A percentile compares a stretch with the other conserved stretches of the same genome.
Conservation (phyloP, 2,797 vertebrate species). For the Diglossa cyanea region DNA sequence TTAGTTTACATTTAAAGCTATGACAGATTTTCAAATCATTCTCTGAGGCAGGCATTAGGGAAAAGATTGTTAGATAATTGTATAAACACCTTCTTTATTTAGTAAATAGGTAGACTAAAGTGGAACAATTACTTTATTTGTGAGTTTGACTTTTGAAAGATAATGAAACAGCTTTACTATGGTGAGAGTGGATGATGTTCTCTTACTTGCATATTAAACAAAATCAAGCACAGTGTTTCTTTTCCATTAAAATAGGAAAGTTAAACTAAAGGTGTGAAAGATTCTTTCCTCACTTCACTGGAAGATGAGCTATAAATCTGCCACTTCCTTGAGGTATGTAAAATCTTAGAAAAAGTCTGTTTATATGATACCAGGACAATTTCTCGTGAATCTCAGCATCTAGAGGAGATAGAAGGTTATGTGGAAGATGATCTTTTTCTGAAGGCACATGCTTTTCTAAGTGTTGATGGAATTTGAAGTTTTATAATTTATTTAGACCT, state of each 20-base stretch:
- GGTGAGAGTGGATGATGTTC: neutral
- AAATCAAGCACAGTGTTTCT: accelerated
- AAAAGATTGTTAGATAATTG: neutral
- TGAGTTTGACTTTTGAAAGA: neutral
- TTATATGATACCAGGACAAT: neutral
- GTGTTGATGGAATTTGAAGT: neutral
- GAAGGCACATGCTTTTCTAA: neutral
- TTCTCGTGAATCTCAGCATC: neutral
- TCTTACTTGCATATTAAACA: neutral
- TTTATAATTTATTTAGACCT: neutral
- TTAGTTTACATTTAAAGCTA: neutral
- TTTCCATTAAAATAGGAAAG: neutral
- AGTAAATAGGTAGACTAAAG: neutral
- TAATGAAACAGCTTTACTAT: neutral
- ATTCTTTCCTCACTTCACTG: neutral
- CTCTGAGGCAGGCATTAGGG: neutral
- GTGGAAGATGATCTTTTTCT: neutral
- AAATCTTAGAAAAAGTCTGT: neutral
- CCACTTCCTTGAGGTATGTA: neutral
- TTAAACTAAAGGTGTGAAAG: neutral
- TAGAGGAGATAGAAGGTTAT: neutral
- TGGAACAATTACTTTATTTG: neutral
- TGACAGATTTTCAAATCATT: neutral
- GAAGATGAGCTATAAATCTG: neutral
- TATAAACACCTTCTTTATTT: neutral